Conservation (phyloP, 1,140 invertebrate genomes). For the Dryas iulia region DNA sequence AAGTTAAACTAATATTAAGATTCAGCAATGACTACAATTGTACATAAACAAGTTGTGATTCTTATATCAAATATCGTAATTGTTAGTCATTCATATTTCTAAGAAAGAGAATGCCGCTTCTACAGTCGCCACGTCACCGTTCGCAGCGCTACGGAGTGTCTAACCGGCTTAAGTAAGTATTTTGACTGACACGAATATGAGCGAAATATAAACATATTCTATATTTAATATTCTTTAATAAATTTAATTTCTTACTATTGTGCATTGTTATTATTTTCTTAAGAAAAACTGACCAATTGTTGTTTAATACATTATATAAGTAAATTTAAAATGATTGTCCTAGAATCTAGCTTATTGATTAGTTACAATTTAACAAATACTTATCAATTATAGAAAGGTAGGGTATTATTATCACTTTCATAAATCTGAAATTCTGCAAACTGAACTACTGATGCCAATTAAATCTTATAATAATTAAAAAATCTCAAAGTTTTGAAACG, state of each 20-base stretch:
- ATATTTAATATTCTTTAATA: no score
- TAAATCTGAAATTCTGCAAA: no score
- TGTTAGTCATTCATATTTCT: conserved; percentile 40
- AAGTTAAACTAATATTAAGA: background rate
- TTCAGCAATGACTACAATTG: background rate
- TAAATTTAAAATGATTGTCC: background rate
- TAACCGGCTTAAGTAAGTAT: background rate
- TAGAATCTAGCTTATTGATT: no score
- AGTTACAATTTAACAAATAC: no score
- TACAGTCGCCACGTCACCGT: conserved; percentile 34
- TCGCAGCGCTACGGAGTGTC: conserved; percentile 6
- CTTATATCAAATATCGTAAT: conserved; percentile 26
- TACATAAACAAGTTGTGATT: conserved; percentile 24
- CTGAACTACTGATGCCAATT: no score
- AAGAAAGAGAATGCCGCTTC: conserved; percentile 33
- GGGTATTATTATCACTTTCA: no score
- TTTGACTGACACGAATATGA: background rate
- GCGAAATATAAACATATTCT: background rate
- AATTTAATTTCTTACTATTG: background rate
- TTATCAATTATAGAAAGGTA: no score
- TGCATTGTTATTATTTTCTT: background rate
- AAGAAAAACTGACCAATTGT: background rate
- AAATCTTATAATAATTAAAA: no score
- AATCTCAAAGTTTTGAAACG: background rate
- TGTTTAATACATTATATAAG: background rate